Percentiles rank a stretch among this genome's conserved stretches.
phyloP scores from a whole-genome alignment of 2,888 invertebrate genomes.

The Trilocha varians region DNA sequence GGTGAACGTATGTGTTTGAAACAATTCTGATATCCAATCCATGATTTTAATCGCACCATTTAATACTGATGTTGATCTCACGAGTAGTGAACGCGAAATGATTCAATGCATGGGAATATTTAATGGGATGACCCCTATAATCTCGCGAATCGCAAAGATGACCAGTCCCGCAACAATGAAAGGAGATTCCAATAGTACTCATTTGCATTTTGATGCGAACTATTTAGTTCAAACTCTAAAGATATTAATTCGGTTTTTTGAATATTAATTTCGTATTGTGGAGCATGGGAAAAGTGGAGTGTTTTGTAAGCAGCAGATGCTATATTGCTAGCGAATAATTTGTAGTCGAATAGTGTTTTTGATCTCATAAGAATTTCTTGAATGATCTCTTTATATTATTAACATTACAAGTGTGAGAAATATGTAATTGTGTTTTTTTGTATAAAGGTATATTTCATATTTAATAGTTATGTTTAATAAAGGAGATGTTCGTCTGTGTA shows the following conservation, averaged over 20 bases:
- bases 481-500: too few species aligned
- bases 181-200: constrained; percentile 23
- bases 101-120: constrained; percentile 50
- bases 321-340: too few species aligned
- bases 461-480: too few species aligned
- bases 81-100: constrained; percentile 50
- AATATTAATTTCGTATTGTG: constrained; percentile 26
- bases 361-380: too few species aligned
- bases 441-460: too few species aligned
- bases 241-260: constrained; percentile 19
- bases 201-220: constrained; percentile 46
- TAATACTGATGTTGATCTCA: constrained; percentile 43
- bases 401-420: too few species aligned
- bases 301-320: background rate
- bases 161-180: constrained; percentile 48
- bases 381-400: too few species aligned
- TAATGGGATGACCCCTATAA: constrained; percentile 57
- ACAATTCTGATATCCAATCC: constrained; percentile 65
- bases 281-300: constrained; percentile 15
- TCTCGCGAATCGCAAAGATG: constrained; percentile 59
- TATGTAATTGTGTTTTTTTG: too few species aligned
- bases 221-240: constrained; percentile 18
- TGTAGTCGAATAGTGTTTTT: too few species aligned
- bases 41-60: constrained; percentile 36
- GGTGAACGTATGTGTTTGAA: constrained; percentile 50